Evolutionary conservation across 2,113 vertebrate species (phyloP), one percentile per base, ranked within the genome.

Genomic region (Panthera uncia): DNA sequence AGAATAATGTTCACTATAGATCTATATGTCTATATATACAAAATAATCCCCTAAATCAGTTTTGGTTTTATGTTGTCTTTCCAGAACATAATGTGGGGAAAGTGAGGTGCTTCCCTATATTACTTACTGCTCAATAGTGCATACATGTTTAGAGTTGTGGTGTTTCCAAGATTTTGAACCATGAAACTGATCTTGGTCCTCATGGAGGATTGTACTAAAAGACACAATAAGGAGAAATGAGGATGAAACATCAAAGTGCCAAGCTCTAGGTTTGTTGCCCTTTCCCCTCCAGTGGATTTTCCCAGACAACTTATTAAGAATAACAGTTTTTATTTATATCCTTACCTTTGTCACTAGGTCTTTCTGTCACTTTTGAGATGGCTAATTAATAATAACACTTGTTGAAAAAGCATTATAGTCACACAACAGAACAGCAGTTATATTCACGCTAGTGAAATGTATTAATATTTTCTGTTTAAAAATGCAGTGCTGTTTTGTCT

Each of bases 381-480:
- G 29, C 21, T 78, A 21, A 33, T 16, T 45, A 68, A 89, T 82
- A 83, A 89, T 19, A 82, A 31, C 14, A 74, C 19, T 69, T 61
- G 69, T 85, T 13, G 7, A 29, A 92, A 29, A 92, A 74, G 33
- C 66, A 76, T 74, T 92, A 33, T 66, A 1, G 25, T 21, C 29
- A 16, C 12, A 33, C 1, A 82, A 82, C 1, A 86, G 36, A 63
- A 27, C 11, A 85, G 19, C 29, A 52, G 11, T 63, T 85, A 16
- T 14, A 55, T 45, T 41, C 8, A n/a, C 19, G 11, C 36, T 90
- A 27, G 33, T 63, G 29, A 93, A 89, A 82, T 80, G 14, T 84
- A 23, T 61, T 83, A 73, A 80, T 79, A 66, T 63, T 55, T 79
- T 87, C 27, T 78, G 12, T 96, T 93, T 90, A 86, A 93, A 87